Evolutionary conservation across 2,888 invertebrate species (phyloP), one percentile per base, ranked within the genome.

Genomic region (Palloptera scutellata): DNA sequence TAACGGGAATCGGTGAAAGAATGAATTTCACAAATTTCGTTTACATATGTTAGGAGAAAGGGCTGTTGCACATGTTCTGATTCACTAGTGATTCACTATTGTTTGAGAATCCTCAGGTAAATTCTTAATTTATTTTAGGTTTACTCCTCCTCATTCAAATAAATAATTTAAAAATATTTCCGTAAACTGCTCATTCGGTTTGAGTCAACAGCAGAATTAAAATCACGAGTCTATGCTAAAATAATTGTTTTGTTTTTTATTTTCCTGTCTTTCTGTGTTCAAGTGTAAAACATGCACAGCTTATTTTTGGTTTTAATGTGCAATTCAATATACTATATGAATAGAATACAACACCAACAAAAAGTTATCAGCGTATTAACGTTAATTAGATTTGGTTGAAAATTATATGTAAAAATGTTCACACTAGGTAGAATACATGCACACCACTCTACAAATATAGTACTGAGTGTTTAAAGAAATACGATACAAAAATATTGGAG

Each of bases 301-400:
- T 40, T 43, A 51, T 64, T 19, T 64, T 64, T 48, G 48, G 48
- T 48, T 13, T 48, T n/a, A 48, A 13, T 48, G 30, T 30, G 30
- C 30, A 30, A 30, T 30, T 2, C 30, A 48, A 40, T 55, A 41
- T 30, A 2, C 15, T 45, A 12, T 40, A 42, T 17, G 19, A 30
- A 13, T 2, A 9, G 53, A 45, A 17, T 15, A 64, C 52, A 58
- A 41, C 64, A 59, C 41, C 59, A 54, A 30, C 19, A 42, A 53
- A n/a, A n/a, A n/a, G n/a, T n/a, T 30, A 45, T 30, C 61, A 66
- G 48, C 61, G 66, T 17, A 61, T 66, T 61, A 61, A 54, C 66
- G 61, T 66, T 66, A 66, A 66, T 66, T 66, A 66, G 66, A 66
- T 66, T 66, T 66, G 54, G 51, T 42, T 48, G 40, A 55, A 61